Evolutionary conservation across 2,113 vertebrate species (phyloP).

Genomic region (Forbesichthys papilliferus): DNA sequence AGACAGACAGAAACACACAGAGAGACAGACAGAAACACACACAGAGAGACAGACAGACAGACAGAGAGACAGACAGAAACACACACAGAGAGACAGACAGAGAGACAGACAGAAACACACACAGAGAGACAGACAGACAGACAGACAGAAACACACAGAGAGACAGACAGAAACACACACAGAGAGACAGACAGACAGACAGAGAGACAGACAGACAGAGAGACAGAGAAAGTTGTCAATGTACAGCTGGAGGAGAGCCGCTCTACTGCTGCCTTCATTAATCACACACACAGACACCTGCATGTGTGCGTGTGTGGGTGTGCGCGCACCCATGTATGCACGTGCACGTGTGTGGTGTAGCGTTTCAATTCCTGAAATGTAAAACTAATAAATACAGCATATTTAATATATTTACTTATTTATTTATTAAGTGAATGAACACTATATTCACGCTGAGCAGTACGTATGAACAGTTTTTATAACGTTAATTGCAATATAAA

Average conservation of each 20-base stretch:
- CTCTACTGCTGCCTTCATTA: constrained; percentile 60
- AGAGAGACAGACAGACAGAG: constrained; percentile 31
- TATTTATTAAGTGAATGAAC: too few species aligned
- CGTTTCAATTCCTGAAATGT: too few species aligned
- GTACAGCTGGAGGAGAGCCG: constrained; percentile 59
- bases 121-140: not conserved
- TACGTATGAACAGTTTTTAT: too few species aligned
- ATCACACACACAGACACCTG: constrained; percentile 44
- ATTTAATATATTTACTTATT: too few species aligned
- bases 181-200: constrained; percentile 14
- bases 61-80: not conserved
- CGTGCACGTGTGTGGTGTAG: not conserved
- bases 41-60: not conserved
- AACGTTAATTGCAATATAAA: too few species aligned
- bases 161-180: not conserved
- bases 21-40: too few species aligned
- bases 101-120: not conserved
- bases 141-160: not conserved
- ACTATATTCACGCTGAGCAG: too few species aligned
- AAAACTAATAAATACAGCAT: too few species aligned
- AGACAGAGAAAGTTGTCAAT: constrained; percentile 33
- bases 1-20: too few species aligned
- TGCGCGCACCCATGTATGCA: not conserved
- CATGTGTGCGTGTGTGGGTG: not conserved
- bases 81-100: not conserved